Conservation (phyloP, 1,140 invertebrate genomes). For the Notospermus geniculatus region DNA sequence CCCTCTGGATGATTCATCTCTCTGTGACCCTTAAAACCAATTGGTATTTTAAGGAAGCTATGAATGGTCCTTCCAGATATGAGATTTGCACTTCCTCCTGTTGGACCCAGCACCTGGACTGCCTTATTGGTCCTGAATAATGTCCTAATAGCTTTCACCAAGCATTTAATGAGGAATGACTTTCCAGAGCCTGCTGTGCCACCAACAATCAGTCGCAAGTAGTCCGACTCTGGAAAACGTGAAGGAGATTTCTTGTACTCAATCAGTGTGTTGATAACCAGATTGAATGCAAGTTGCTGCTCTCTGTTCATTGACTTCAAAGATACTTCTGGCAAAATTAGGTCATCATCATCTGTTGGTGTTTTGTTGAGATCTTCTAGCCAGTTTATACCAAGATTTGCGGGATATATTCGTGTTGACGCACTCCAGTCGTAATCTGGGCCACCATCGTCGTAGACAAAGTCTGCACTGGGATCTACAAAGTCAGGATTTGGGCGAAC, state of each 20-base stretch:
- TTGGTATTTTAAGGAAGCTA: conserved; percentile 3
- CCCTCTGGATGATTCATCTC: not conserved
- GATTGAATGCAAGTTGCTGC: conserved; percentile 2
- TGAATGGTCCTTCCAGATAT: not conserved
- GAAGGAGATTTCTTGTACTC: not conserved
- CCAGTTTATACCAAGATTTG: not conserved
- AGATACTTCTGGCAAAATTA: conserved; percentile 1
- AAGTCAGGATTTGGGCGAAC: not conserved
- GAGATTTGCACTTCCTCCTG: conserved; percentile 1
- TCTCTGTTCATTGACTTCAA: not conserved
- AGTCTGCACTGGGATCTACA: not conserved
- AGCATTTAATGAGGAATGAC: conserved; percentile 20
- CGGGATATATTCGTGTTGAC: not conserved
- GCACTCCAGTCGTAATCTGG: conserved; percentile 4
- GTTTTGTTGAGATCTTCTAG: not conserved
- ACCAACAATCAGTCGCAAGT: conserved; percentile 13
- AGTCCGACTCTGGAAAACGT: not conserved
- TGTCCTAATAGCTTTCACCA: conserved; percentile 17
- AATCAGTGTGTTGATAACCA: not conserved
- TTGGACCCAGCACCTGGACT: conserved; percentile 6
- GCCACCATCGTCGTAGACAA: conserved; percentile 4
- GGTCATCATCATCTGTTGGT: not conserved
- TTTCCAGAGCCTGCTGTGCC: conserved; percentile 22
- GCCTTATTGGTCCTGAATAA: conserved; percentile 21
- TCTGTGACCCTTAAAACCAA: not conserved